Evolutionary conservation across 2,888 invertebrate genomes (phyloP).

Genomic region (Nomada fabriciana): DNA sequence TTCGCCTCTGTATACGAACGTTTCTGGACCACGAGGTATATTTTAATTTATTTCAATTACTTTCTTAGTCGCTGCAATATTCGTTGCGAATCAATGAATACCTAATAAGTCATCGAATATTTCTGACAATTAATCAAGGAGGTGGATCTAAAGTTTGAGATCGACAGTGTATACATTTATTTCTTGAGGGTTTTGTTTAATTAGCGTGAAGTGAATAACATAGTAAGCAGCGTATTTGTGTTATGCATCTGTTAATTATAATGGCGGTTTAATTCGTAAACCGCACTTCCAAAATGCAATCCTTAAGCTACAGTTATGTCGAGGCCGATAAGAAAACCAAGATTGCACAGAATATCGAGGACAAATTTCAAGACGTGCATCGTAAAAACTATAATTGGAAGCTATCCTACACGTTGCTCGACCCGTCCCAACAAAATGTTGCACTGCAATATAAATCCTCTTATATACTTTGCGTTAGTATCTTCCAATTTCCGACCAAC

Average conservation of each 20-base stretch:
- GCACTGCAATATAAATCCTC: slow-evolving; percentile 16
- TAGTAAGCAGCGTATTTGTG: background rate
- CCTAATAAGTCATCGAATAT: too few species aligned
- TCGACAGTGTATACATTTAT: background rate
- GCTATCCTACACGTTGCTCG: slow-evolving; percentile 16
- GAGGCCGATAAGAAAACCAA: background rate
- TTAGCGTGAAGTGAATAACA: background rate
- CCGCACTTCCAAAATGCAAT: slow-evolving; percentile 2
- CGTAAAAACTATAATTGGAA: slow-evolving; percentile 28
- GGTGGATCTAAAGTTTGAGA: too few species aligned
- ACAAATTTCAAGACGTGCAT: background rate
- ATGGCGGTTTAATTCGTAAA: background rate
- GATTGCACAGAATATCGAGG: background rate
- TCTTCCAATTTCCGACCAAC: background rate
- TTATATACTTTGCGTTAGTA: slow-evolving; percentile 26
- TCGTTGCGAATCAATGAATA: too few species aligned
- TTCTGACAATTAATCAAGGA: too few species aligned
- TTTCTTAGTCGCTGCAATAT: too few species aligned
- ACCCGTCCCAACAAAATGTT: slow-evolving; percentile 16
- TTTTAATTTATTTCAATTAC: too few species aligned
- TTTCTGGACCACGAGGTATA: too few species aligned
- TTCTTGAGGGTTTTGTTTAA: background rate
- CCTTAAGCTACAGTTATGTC: background rate
- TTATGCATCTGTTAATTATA: slow-evolving; percentile 32
- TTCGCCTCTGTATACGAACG: too few species aligned